These are phyloP conservation scores for Guaruba guarouba DNA, from an alignment of 2,113 vertebrate species.

Conservation along the genomic window DNA sequence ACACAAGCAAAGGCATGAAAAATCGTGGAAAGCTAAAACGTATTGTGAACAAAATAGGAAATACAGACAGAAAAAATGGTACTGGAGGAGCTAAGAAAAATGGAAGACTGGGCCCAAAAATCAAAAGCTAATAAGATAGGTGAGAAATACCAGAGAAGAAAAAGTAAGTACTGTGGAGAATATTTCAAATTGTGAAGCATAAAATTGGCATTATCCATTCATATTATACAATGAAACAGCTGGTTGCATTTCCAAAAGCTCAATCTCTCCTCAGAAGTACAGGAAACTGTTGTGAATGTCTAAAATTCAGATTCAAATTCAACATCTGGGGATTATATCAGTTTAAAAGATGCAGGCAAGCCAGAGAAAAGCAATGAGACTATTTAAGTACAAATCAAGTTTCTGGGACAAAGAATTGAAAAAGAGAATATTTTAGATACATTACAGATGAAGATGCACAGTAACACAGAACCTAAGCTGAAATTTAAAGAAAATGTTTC, in stretches of 20 bases:
- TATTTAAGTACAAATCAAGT: background rate
- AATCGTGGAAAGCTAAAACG: background rate
- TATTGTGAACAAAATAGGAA: background rate
- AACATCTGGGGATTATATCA: background rate
- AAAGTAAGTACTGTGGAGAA: background rate
- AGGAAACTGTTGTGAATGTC: background rate
- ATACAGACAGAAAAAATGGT: background rate
- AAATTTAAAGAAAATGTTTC: background rate
- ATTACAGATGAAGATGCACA: background rate
- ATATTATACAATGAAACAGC: background rate
- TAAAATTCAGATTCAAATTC: background rate
- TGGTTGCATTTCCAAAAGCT: background rate
- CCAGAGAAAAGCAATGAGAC: background rate
- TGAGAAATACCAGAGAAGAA: background rate
- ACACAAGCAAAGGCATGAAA: background rate
- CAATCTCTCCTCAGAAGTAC: background rate
- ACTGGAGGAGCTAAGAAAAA: background rate
- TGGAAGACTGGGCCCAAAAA: background rate
- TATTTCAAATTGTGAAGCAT: background rate
- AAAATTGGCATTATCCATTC: background rate
- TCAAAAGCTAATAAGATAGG: background rate
- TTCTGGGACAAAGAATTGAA: background rate
- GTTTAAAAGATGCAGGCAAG: background rate
- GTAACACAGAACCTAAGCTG: background rate
- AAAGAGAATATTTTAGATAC: background rate